phyloP scores from a whole-genome alignment of 2,888 invertebrate genomes.

The Microdon myrmicae region DNA sequence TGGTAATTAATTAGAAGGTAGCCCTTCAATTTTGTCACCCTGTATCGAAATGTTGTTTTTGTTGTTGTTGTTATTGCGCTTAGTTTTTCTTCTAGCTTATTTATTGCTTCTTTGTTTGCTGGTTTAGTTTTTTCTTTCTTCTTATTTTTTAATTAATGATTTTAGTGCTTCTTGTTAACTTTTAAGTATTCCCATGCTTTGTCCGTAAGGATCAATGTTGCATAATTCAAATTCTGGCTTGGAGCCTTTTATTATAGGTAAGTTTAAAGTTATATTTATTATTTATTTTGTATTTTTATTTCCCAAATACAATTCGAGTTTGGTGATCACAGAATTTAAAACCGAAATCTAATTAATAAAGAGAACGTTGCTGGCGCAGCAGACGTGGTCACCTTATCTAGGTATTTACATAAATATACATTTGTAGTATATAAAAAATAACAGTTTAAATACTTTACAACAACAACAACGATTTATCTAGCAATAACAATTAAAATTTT shows the following conservation, averaged over 20 bases:
- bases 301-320: conserved; percentile 50
- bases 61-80: too few relatives aligned
- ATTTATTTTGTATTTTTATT: conserved; percentile 11
- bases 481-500: conserved; percentile 42
- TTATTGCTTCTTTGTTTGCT: too few relatives aligned
- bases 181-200: conserved; percentile 28
- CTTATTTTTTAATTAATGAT: not conserved
- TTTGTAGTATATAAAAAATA: conserved; percentile 50
- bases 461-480: conserved; percentile 43
- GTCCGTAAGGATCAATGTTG: conserved; percentile 1
- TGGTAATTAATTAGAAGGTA: too few relatives aligned
- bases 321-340: conserved; percentile 52
- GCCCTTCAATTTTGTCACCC: too few relatives aligned
- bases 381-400: conserved; percentile 14
- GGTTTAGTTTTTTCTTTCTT: conserved; percentile 9
- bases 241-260: conserved; percentile 8
- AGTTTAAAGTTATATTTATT: conserved; percentile 20
- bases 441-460: conserved; percentile 49
- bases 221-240: conserved; percentile 2
- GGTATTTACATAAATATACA: conserved; percentile 50
- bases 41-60: too few relatives aligned
- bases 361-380: conserved; percentile 37
- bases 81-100: too few relatives aligned
- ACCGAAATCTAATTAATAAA: conserved; percentile 45
- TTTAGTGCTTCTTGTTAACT: not conserved